These are phyloP conservation scores for Bettongia penicillata DNA, from an alignment of 2,113 vertebrate genomes.

Conservation along the genomic window DNA sequence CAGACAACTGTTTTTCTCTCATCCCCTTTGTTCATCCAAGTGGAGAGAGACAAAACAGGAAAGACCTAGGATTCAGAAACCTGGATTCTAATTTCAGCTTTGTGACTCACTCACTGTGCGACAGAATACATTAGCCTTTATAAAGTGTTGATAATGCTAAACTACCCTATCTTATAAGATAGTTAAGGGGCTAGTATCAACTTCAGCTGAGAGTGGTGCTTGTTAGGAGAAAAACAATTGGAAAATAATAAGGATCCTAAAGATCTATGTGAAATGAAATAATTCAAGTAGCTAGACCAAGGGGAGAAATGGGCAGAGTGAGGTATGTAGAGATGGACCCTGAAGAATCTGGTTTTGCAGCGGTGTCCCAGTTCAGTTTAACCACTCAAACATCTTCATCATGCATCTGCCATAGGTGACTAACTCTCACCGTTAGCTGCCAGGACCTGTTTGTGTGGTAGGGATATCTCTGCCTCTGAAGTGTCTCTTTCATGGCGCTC, in stretches of 20 bases:
- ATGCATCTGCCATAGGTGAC: not conserved
- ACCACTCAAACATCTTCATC: not conserved
- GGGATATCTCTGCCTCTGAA: slow-evolving; percentile 37
- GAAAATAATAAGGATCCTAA: not conserved
- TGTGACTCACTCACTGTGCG: not conserved
- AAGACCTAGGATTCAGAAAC: not conserved
- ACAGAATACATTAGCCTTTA: not conserved
- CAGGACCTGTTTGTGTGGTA: not conserved
- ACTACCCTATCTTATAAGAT: not conserved
- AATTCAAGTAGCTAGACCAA: not conserved
- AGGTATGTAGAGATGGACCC: not conserved
- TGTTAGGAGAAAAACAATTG: not conserved
- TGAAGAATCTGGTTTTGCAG: not conserved
- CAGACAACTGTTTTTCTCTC: not conserved
- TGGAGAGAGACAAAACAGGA: not conserved
- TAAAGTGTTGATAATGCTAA: not conserved
- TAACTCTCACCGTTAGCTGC: not conserved
- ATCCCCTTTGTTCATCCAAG: not conserved
- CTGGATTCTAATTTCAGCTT: not conserved
- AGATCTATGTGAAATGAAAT: not conserved
- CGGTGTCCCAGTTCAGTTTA: not conserved
- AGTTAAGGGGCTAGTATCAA: not conserved
- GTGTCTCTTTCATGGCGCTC: not conserved
- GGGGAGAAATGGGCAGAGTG: not conserved
- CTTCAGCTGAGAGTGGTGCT: not conserved